Evolutionary conservation across 2,797 vertebrate genomes (phyloP), one percentile per base, ranked within the genome.

Genomic region (Etheostoma perlongum): DNA sequence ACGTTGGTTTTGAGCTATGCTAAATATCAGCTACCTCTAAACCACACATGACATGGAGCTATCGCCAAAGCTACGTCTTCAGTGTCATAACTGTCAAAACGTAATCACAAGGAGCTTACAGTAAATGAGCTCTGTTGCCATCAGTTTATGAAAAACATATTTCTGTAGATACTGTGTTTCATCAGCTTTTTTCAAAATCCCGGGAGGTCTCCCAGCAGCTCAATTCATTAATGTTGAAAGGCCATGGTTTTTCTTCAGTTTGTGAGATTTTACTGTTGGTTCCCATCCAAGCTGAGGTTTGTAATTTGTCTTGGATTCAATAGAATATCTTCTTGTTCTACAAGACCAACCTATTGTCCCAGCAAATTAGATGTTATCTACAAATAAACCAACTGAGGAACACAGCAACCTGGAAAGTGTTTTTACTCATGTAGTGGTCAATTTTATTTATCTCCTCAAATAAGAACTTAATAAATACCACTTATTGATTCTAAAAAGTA

Each of bases 1-100:
- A 76, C 79, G 72, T 78, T 76, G 91, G 76, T 87, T 91, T 86
- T 46, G 25, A 79, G 84, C 72, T 67, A 76, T 21, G 42, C 75
- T 88, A 89, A 91, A 88, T 75, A 82, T 76, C 78, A 83, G 80
- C 86, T 90, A 89, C 82, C 85, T 85, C 85, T 75, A 81, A 89
- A 90, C 89, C 86, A 60, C 85, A 77, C 48, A 42, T 85, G 68
- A 83, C 82, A 84, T 69, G 72, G 54, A 83, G 76, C 73, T 74
- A 81, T 81, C 58, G 68, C 83, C 89, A 91, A 93, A 85, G 82
- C 89, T 88, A 91, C 74, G 83, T 87, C 82, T 68, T 88, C 78
- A 78, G 79, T 86, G 89, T 92, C 82, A 72, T 68, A 81, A 83
- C 82, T 83, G 89, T 88, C 79, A 88, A 67, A 90, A 87, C 67